Base-by-base conservation (phyloP, 92 coral and sea anemone genomes). In the Heliopora coerulea region DNA sequence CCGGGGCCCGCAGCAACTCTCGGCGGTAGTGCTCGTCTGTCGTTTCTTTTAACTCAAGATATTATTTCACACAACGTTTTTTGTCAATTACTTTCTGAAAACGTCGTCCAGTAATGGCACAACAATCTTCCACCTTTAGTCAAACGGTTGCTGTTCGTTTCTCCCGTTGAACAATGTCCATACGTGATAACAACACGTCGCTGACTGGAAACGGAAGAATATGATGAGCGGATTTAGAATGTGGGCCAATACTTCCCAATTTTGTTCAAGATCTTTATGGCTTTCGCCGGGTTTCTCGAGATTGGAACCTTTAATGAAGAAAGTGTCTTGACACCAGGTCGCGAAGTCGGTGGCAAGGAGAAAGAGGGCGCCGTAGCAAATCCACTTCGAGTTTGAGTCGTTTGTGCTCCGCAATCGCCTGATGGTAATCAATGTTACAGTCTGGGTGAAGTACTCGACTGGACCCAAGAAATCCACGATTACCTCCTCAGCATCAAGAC, bases 181-280 rank as follows among this genome's bases (percentile, higher is more conserved):
- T 48, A 70, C 31, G 44, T 70, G 77, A 37, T 50, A 70, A 19
- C 62, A 70, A 28, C 77, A 70, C 0, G 62, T 54, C 9, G 77
- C 77, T 19, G 63, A 52, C 49, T 70, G 77, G 24, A 70, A 70
- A 35, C 77, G 77, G 26, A 70, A 70, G 54, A 70, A 70, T 50
- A 70, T 54, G 19, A 70, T 54, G 17, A 70, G 31, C 0, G 77
- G 77, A 37, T 70, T 70, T 21, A 70, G 41, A 30, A 70, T 70
- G 32, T 18, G 19, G 25, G 77, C 77, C 8, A 70, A 70, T 10
- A 23, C 35, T 10, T 18, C 25, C 49, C 40, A 54, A 7, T 15
- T 20, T 12, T 52, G 18, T 34, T 33, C 20, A 15, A 49, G 48
- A 8, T 3, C 9, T 23, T 11, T 20, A 20, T 54, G 30, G 40